phyloP scores from a whole-genome alignment of 2,888 invertebrate species.

The Melipona beecheii region DNA sequence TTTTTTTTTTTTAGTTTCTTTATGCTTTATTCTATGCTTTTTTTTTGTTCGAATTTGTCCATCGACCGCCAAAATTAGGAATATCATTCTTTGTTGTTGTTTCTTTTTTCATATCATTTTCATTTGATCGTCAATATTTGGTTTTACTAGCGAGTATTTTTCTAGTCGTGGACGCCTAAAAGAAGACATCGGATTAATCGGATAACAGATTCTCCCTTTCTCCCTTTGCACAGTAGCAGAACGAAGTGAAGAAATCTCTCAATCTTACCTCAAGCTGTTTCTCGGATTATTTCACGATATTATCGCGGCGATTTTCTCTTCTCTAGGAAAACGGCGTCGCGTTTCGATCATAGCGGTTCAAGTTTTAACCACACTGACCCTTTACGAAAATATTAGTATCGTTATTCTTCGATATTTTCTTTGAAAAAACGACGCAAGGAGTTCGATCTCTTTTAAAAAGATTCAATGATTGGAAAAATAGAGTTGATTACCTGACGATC shows the following conservation, averaged over 20 bases:
- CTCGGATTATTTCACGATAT: background rate
- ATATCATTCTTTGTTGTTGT: background rate
- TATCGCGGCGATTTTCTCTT: background rate
- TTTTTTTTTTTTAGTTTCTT: background rate
- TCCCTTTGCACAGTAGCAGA: background rate
- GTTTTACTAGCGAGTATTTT: slow-evolving; percentile 1
- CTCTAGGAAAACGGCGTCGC: background rate
- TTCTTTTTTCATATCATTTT: background rate
- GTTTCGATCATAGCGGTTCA: background rate
- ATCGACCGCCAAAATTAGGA: slow-evolving; percentile 5
- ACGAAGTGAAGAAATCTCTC: background rate
- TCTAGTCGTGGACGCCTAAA: background rate
- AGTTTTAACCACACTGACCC: background rate
- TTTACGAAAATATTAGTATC: background rate
- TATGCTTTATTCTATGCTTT: background rate
- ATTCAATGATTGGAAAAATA: background rate
- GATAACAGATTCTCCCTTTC: background rate
- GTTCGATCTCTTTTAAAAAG: background rate
- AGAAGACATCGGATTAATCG: background rate
- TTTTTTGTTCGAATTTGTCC: background rate
- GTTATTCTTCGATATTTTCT: background rate
- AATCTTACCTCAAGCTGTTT: background rate
- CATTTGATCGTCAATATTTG: slow-evolving; percentile 6
- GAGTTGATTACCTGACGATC: background rate
- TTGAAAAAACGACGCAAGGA: background rate